Base-by-base conservation (phyloP, 2,888 invertebrate genomes). In the Napeogenes sylphis region DNA sequence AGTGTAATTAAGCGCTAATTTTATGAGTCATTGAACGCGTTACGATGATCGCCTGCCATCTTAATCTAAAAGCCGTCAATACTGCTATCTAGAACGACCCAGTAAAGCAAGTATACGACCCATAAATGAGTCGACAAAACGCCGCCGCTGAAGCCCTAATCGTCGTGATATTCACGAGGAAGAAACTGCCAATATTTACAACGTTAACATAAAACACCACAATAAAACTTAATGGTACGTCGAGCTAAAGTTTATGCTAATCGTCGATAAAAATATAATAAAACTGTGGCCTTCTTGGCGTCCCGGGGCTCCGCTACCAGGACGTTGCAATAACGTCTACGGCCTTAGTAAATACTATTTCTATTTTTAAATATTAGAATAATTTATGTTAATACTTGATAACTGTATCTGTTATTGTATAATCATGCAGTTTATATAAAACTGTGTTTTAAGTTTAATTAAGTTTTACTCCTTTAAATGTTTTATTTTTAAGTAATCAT, bases 31-130 rank as follows among this genome's bases (percentile, higher is more conserved):
- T 68, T 65, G 71, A 73, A 68, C 73, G 21, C 21, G 73, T 75
- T 73, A 74, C 72, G 75, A 72, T 72, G 75, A 75, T 73, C 70
- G 69, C 64, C 73, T 73, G 74, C 65, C 74, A 74, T 73, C 69
- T 77, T 84, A 84, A 85, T 85, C 83, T 83, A 75, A 83, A 82
- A 80, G 73, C 76, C 80, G 82, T 86, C 83, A 84, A 83, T 84
- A 77, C 79, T 78, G 84, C 82, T 86, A 87, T 87, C 84, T 83
- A 73, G 72, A 82, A 81, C 76, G 81, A 78, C 79, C 71, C 79
- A 76, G 77, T 85, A 80, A 85, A 84, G 77, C 80, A 79, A 81
- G 82, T 82, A 84, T 85, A 87, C 82, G 83, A 76, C 72, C 84
- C 81, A 85, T 88, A 86, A 87, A 87, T 80, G 85, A 81, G 78